These are phyloP conservation scores for Pseudomyrmex sp. DNA, from an alignment of 1,140 invertebrate species.

Conservation along the genomic window DNA sequence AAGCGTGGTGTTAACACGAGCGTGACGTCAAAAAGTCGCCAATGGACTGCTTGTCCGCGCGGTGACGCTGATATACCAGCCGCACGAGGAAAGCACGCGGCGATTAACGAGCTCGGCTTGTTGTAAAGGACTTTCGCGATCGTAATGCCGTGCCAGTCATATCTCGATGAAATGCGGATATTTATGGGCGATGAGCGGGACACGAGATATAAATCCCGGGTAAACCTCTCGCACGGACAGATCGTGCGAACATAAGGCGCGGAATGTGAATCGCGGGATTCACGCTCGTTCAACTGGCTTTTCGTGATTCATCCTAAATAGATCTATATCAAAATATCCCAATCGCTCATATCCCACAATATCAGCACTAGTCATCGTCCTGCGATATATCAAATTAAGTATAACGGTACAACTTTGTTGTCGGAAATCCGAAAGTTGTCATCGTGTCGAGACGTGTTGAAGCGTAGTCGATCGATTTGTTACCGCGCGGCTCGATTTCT, in stretches of 20 bases:
- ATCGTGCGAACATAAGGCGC: neutral
- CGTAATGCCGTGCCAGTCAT: neutral
- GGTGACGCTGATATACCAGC: constrained; percentile 32
- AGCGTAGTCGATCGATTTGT: neutral
- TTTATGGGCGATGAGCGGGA: constrained; percentile 13
- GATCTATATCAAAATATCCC: neutral
- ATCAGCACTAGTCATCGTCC: neutral
- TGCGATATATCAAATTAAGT: neutral
- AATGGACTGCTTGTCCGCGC: constrained; percentile 40
- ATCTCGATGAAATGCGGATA: constrained; percentile 4
- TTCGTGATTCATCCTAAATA: neutral
- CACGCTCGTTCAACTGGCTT: neutral
- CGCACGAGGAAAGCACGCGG: constrained; percentile 5
- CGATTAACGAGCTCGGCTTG: constrained; percentile 35
- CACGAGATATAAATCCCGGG: constrained; percentile 15
- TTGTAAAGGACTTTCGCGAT: constrained; percentile 23
- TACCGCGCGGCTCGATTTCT: constrained; percentile 35
- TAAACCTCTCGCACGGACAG: neutral
- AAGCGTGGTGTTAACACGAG: constrained; percentile 35
- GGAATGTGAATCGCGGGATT: neutral
- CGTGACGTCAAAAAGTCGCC: constrained; percentile 34
- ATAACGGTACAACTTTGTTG: neutral
- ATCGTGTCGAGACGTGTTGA: constrained; percentile 32
- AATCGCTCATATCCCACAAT: neutral
- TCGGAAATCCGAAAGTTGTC: constrained; percentile 4